Conservation (phyloP, 2,113 vertebrate genomes). For the Azemiops feae region DNA sequence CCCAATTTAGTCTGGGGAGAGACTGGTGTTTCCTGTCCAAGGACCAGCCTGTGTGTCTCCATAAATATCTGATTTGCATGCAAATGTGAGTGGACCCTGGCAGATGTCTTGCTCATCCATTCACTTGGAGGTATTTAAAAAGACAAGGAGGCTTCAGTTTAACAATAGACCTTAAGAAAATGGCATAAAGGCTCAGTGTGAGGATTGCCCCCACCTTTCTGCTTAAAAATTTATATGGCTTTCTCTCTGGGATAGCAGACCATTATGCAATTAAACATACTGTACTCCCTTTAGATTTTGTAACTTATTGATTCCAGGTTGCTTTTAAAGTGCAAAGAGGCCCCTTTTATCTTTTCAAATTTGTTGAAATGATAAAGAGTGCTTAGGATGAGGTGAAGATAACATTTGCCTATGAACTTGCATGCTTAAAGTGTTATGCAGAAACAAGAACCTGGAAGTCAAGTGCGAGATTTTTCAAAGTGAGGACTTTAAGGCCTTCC, state of each 20-base stretch:
- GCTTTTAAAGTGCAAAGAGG: neutral
- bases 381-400: neutral
- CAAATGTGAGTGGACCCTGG: constrained; percentile 77
- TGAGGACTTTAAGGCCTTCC: neutral
- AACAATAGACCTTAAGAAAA: constrained; percentile 72
- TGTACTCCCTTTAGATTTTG: neutral
- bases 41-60: constrained; percentile 51
- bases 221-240: constrained; percentile 67
- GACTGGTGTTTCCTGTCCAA: constrained; percentile 47
- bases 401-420: neutral
- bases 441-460: neutral
- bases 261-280: neutral
- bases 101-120: constrained; percentile 83
- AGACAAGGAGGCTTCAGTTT: constrained; percentile 69
- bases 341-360: neutral
- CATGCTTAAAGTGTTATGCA: neutral
- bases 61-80: constrained; percentile 82
- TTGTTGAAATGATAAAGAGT: neutral
- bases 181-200: constrained; percentile 72
- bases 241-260: constrained; percentile 37
- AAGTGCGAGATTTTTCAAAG: neutral
- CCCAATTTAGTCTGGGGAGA: neutral
- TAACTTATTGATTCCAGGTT: neutral
- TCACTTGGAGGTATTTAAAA: constrained; percentile 68
- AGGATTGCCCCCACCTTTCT: constrained; percentile 33